Percentiles rank a stretch among this genome's conserved stretches.
These are phyloP conservation scores for Amiota communis DNA, from an alignment of 2,888 invertebrate genomes.

Conservation along the genomic window DNA sequence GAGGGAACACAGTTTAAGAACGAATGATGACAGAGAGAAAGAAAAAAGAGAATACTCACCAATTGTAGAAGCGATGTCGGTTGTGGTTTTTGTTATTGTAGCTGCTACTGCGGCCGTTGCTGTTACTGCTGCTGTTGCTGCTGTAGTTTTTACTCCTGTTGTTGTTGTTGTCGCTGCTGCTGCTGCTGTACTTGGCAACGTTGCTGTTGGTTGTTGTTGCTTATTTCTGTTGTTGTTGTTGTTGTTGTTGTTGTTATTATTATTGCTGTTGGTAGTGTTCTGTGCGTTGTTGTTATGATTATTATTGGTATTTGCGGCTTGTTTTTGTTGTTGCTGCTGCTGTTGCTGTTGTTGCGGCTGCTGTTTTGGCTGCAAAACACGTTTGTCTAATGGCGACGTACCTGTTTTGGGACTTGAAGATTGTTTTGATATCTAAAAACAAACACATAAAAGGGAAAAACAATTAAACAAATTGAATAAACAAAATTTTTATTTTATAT, in stretches of 20 bases:
- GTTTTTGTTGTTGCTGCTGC: constrained; percentile 51
- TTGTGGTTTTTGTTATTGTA: constrained; percentile 35
- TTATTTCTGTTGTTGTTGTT: constrained; percentile 37
- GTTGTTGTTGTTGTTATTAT: constrained; percentile 40
- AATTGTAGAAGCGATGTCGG: constrained; percentile 48
- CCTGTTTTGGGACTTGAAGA: constrained; percentile 70
- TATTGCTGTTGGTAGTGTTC: constrained; percentile 45
- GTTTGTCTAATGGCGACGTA: constrained; percentile 77
- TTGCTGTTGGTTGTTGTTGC: neutral
- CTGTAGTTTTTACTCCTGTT: constrained; percentile 29
- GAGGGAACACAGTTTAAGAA: too few relatives aligned
- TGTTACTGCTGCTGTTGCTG: constrained; percentile 32
- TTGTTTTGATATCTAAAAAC: constrained; percentile 71
- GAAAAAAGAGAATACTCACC: constrained; percentile 53
- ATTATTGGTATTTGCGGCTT: constrained; percentile 39
- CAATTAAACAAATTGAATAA: neutral
- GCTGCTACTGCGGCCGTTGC: constrained; percentile 16
- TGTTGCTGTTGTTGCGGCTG: constrained; percentile 71
- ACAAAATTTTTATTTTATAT: neutral
- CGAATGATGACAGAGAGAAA: too few relatives aligned
- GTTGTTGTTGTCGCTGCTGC: constrained; percentile 26
- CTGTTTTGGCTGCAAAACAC: constrained; percentile 81
- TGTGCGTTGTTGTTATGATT: constrained; percentile 43
- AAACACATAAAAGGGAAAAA: constrained; percentile 33
- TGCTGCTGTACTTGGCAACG: constrained; percentile 28